Evolutionary conservation across 2,113 vertebrate species (phyloP).

Genomic region (Ophiodon elongatus): DNA sequence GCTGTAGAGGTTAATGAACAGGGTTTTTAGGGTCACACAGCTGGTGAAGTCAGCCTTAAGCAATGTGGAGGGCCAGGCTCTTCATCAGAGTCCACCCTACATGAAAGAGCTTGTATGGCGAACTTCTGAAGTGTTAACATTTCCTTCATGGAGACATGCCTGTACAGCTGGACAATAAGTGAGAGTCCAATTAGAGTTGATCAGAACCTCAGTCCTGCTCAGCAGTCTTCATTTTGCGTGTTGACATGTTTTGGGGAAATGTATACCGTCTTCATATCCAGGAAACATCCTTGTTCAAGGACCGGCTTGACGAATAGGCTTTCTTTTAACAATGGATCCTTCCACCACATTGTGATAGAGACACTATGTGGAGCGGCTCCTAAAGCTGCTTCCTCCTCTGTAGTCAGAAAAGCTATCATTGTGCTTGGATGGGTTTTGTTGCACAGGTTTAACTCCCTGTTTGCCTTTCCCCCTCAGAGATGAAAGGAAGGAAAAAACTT

Average conservation of each 20-base stretch:
- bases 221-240: neutral
- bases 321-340: neutral
- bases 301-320: neutral
- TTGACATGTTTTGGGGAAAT: conserved; percentile 2
- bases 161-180: neutral
- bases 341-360: neutral
- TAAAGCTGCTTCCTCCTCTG: neutral
- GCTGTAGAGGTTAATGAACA: conserved; percentile 36
- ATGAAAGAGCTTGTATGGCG: conserved; percentile 1
- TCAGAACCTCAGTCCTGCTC: neutral
- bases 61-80: neutral
- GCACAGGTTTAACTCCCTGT: conserved; percentile 37
- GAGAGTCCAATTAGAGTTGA: neutral
- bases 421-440: neutral
- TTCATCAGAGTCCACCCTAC: neutral
- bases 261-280: neutral
- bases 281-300: neutral
- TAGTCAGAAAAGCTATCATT: neutral
- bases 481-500: conserved; percentile 62
- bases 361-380: neutral
- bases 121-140: neutral
- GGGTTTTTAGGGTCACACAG: conserved; percentile 62
- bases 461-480: conserved; percentile 27
- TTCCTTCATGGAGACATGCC: neutral
- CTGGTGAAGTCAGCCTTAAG: conserved; percentile 45